Conservation (phyloP, 1,140 invertebrate genomes). For the Steinernema khuongi region DNA sequence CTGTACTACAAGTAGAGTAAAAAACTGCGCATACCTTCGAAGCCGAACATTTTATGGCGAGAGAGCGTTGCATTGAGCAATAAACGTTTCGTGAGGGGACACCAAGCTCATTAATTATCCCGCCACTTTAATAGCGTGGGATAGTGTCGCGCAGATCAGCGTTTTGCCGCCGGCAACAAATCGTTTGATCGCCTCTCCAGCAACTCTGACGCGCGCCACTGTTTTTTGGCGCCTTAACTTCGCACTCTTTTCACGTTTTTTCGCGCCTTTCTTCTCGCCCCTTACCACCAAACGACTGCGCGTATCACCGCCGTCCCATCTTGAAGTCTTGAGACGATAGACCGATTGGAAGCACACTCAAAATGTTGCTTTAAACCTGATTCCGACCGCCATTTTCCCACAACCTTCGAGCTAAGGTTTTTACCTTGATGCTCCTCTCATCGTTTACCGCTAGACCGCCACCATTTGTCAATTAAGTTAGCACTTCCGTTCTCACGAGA, state of each 20-base stretch:
- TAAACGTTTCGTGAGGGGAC: constrained; percentile 2
- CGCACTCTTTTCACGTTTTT: constrained; percentile 5
- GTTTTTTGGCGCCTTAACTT: neutral
- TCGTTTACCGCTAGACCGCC: neutral
- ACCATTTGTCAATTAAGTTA: neutral
- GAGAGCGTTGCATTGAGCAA: constrained; percentile 2
- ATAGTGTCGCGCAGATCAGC: constrained; percentile 13
- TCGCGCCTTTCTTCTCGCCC: constrained; percentile 13
- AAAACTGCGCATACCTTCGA: too few relatives aligned
- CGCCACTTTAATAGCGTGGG: constrained; percentile 12
- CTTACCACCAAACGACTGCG: neutral
- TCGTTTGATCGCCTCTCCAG: constrained; percentile 3
- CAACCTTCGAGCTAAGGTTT: neutral
- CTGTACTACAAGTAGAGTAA: too few relatives aligned
- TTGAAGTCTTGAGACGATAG: neutral
- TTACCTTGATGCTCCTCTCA: neutral
- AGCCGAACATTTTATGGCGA: too few relatives aligned
- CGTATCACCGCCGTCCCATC: neutral
- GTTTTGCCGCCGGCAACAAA: constrained; percentile 1
- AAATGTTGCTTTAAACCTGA: neutral
- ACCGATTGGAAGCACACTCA: neutral
- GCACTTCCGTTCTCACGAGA: constrained; percentile 15
- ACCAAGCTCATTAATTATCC: constrained; percentile 6
- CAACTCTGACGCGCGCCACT: too few relatives aligned
- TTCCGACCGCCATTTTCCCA: neutral